phyloP scores from a whole-genome alignment of 2,113 vertebrate species.

The Calypte anna region DNA sequence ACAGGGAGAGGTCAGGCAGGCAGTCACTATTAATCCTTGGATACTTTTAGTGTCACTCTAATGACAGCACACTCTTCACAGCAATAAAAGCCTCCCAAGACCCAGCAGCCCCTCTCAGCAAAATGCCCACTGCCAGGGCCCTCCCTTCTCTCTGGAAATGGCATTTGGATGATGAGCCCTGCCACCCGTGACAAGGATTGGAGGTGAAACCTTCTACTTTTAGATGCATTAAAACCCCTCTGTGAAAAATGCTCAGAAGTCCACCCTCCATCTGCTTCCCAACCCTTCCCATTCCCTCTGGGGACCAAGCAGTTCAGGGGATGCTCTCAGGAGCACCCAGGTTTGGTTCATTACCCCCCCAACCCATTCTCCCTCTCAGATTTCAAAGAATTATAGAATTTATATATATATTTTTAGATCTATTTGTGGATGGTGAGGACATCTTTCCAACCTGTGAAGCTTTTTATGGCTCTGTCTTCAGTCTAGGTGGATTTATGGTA shows the following conservation, averaged over 20 bases:
- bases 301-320: not conserved
- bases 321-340: not conserved
- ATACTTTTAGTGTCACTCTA: slow-evolving; percentile 74
- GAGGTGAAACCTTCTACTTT: slow-evolving; percentile 66
- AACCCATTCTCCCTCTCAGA: accelerated
- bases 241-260: not conserved
- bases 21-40: slow-evolving; percentile 35
- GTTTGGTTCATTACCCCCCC: not conserved
- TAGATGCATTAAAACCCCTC: slow-evolving; percentile 56
- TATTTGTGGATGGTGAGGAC: not conserved
- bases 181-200: slow-evolving; percentile 53
- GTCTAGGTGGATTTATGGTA: not conserved
- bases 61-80: slow-evolving; percentile 40
- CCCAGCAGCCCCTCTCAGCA: slow-evolving; percentile 71
- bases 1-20: slow-evolving; percentile 54
- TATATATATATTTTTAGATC: no score
- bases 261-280: not conserved
- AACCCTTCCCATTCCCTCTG: not conserved
- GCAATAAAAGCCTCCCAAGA: slow-evolving; percentile 70
- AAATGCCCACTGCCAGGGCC: slow-evolving; percentile 69
- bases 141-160: slow-evolving; percentile 51
- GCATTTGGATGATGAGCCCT: slow-evolving; percentile 45
- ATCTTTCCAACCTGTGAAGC: not conserved
- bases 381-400: not conserved
- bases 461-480: not conserved